Conservation (phyloP, 2,888 invertebrate genomes). For the Lampropteryx suffumata region DNA sequence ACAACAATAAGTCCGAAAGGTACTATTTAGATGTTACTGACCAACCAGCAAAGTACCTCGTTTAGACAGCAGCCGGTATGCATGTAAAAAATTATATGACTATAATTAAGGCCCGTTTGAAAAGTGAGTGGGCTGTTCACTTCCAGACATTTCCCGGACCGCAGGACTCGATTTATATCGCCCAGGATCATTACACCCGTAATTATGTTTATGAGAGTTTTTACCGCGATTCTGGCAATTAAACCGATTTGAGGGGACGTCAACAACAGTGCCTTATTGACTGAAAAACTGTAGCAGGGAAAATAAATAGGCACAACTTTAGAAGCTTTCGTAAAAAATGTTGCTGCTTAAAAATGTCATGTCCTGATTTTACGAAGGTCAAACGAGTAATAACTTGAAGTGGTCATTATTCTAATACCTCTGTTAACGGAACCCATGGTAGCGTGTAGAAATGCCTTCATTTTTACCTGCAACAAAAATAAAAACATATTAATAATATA, state of each 20-base stretch:
- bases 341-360: no score
- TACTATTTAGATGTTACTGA: no score
- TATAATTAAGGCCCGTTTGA: constrained; percentile 15
- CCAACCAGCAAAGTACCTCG: no score
- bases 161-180: constrained; percentile 60
- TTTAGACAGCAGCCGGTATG: no score
- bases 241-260: constrained; percentile 41
- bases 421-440: no score
- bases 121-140: constrained; percentile 30
- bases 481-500: no score
- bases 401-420: no score
- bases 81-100: not conserved
- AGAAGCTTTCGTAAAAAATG: not conserved
- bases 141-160: constrained; percentile 17
- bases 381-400: no score
- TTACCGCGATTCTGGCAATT: constrained; percentile 48
- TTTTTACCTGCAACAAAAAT: constrained; percentile 18
- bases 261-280: constrained; percentile 32
- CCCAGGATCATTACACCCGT: constrained; percentile 59
- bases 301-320: not conserved
- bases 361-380: no score
- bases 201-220: constrained; percentile 64
- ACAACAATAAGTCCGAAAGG: no score
- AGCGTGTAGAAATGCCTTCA: not conserved
- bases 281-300: constrained; percentile 19